phyloP scores from a whole-genome alignment of 2,888 invertebrate genomes.

The Rhagophthalmus giganteus region DNA sequence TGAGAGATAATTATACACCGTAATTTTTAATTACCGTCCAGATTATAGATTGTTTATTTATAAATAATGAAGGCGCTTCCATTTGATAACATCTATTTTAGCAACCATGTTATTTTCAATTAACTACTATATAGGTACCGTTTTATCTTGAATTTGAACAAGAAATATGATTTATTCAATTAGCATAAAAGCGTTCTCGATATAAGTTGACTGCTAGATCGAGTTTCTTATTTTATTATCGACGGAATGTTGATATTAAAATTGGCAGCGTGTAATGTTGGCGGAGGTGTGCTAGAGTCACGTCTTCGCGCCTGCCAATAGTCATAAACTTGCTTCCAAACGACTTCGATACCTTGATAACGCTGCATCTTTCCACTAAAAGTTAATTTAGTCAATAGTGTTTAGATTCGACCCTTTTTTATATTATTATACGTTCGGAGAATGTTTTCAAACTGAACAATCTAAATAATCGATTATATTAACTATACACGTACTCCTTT shows the following conservation, averaged over 20 bases:
- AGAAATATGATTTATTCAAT: not conserved
- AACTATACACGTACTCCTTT: no score
- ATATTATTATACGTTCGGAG: constrained; percentile 23
- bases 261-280: constrained; percentile 31
- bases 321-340: constrained; percentile 43
- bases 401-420: constrained; percentile 33
- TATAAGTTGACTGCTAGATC: constrained; percentile 12
- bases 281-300: constrained; percentile 39
- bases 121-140: not conserved
- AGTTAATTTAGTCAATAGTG: constrained; percentile 39
- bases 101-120: constrained; percentile 1
- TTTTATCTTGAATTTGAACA: not conserved
- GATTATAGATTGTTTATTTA: constrained; percentile 30
- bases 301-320: constrained; percentile 40
- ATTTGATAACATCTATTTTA: constrained; percentile 8
- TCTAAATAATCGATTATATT: no score
- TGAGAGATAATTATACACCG: constrained; percentile 29
- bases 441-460: no score
- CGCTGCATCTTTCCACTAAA: constrained; percentile 38
- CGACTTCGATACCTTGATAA: constrained; percentile 43
- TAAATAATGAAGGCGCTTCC: constrained; percentile 23
- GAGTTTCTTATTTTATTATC: constrained; percentile 36
- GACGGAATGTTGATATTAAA: constrained; percentile 36
- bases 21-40: constrained; percentile 35
- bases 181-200: constrained; percentile 5